Evolutionary conservation across 2,113 vertebrate genomes (phyloP).

Genomic region (Arenaria interpres): DNA sequence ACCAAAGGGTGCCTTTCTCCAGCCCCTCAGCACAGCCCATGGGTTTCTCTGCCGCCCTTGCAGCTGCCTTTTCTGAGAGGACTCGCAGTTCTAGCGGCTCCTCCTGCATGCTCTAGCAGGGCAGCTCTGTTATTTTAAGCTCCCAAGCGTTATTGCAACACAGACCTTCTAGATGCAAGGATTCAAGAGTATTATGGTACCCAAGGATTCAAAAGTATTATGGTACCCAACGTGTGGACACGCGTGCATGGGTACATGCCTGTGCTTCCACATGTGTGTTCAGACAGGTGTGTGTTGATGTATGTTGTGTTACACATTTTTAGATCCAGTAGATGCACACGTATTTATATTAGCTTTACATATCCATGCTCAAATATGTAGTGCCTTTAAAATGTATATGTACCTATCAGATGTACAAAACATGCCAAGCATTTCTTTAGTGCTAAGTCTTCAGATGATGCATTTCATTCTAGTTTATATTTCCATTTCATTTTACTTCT

Average conservation of each 20-base stretch:
- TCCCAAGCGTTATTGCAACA: not conserved
- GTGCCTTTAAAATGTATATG: not conserved
- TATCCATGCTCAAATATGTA: not conserved
- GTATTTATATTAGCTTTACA: not conserved
- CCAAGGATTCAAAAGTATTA: not conserved
- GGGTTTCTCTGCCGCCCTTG: not conserved
- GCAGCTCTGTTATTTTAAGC: not conserved
- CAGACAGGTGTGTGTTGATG: not conserved
- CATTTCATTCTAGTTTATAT: not conserved
- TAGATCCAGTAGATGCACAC: not conserved
- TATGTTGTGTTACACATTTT: not conserved
- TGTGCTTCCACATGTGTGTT: not conserved
- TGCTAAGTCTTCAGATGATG: not conserved
- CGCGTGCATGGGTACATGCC: not conserved
- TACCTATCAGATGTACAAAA: not conserved
- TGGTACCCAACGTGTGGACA: too few relatives aligned
- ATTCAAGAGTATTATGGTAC: not conserved
- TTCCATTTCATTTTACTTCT: conserved; percentile 5
- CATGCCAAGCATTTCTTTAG: not conserved
- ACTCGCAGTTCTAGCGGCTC: not conserved
- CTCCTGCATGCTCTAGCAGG: not conserved
- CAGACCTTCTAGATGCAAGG: not conserved
- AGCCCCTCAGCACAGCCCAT: fast-evolving
- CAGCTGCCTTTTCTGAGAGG: not conserved
- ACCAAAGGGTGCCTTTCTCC: not conserved